Conservation (phyloP, 1,140 invertebrate species). For the honey bee (Apis mellifera) region DNA sequence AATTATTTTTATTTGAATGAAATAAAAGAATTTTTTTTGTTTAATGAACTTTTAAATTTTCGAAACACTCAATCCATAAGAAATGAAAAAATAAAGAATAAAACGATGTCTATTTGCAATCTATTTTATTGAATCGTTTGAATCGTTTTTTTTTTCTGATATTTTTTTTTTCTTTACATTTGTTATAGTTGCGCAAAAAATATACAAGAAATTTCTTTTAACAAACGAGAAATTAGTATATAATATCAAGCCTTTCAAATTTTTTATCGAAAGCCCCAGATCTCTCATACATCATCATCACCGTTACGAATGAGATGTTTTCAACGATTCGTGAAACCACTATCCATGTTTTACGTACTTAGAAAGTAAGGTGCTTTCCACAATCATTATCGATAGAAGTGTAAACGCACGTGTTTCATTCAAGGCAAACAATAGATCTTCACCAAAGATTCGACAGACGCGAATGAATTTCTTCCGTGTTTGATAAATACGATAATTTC, state of each 20-base stretch:
- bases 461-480: background rate
- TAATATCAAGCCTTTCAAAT: slow-evolving; percentile 36
- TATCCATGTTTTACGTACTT: slow-evolving; percentile 64
- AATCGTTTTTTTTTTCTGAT: background rate
- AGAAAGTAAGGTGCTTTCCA: slow-evolving; percentile 76
- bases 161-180: background rate
- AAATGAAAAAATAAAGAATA: background rate
- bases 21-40: no score
- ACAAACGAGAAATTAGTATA: slow-evolving; percentile 3
- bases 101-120: background rate
- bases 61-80: no score
- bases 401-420: slow-evolving; percentile 15
- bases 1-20: no score
- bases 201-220: slow-evolving; percentile 10
- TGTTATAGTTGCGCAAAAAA: background rate
- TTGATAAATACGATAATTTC: slow-evolving; percentile 14
- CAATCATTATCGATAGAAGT: slow-evolving; percentile 19
- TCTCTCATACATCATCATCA: slow-evolving; percentile 60
- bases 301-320: slow-evolving; percentile 60
- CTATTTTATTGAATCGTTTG: background rate
- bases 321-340: slow-evolving; percentile 61
- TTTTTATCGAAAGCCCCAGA: slow-evolving; percentile 57
- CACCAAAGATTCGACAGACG: background rate
- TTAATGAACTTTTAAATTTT: no score
- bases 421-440: slow-evolving; percentile 36